These are phyloP conservation scores for Paradoxurus hermaphroditus DNA, from an alignment of 2,113 vertebrate genomes.

Conservation along the genomic window DNA sequence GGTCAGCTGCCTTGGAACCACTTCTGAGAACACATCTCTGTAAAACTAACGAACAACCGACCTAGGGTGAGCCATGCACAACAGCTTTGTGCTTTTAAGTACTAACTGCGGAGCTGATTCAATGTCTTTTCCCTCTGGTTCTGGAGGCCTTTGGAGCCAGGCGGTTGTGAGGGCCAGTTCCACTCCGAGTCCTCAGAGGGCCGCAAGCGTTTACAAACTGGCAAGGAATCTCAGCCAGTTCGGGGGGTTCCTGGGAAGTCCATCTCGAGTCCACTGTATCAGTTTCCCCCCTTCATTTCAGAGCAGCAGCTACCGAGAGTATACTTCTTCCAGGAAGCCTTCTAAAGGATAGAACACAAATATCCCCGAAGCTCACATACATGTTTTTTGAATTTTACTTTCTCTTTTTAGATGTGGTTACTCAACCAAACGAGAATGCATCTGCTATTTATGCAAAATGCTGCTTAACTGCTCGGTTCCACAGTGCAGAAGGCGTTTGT, in stretches of 20 bases:
- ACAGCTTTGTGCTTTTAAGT: not conserved
- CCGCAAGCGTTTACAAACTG: not conserved
- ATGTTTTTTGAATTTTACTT: not conserved
- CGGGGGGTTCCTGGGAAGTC: not conserved
- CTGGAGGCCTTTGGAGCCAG: not conserved
- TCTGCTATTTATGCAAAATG: not conserved
- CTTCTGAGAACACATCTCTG: not conserved
- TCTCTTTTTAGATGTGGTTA: slow-evolving; percentile 12
- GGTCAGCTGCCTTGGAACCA: not conserved
- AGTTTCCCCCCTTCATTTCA: not conserved
- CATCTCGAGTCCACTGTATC: not conserved
- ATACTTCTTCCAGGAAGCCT: slow-evolving; percentile 10
- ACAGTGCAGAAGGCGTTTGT: not conserved
- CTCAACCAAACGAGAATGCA: not conserved
- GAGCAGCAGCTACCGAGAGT: not conserved
- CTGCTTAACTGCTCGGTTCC: not conserved
- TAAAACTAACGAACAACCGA: slow-evolving; percentile 6
- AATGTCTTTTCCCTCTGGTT: not conserved
- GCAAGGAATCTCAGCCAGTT: not conserved
- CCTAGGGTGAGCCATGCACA: not conserved
- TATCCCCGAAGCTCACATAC: not conserved
- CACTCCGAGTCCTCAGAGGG: not conserved
- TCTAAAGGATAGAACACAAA: not conserved
- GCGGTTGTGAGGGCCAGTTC: not conserved
- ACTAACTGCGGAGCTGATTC: not conserved